phyloP scores from a whole-genome alignment of 1,140 invertebrate species.

The Aphis gossypii region DNA sequence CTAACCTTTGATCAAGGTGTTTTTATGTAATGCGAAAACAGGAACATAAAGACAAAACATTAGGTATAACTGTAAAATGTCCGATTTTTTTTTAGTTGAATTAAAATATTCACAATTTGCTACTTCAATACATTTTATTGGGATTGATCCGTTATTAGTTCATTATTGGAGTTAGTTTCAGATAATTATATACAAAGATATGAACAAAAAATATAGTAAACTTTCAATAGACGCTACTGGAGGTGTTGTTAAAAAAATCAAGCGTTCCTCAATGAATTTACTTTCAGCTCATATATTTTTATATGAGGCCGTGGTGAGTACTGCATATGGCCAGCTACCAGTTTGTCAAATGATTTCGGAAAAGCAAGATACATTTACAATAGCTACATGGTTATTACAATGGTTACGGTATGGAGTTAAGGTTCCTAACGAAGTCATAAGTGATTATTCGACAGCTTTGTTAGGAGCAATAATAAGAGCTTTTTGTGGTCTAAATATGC shows the following conservation, averaged over 20 bases:
- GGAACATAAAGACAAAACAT: background rate
- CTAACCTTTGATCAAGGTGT: background rate
- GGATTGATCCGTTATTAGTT: background rate
- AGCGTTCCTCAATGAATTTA: background rate
- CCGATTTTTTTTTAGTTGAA: background rate
- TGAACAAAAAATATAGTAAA: slow-evolving; percentile 49
- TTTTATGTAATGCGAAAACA: background rate
- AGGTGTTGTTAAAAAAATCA: slow-evolving; percentile 4
- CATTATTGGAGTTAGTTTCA: background rate
- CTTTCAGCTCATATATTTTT: slow-evolving; percentile 23
- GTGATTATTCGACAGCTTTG: background rate
- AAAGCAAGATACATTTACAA: background rate
- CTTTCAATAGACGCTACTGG: background rate
- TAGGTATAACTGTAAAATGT: background rate
- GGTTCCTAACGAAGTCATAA: background rate
- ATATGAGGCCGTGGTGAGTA: background rate
- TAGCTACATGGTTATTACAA: background rate
- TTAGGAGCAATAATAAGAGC: background rate
- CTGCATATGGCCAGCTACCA: background rate
- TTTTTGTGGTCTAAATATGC: slow-evolving; percentile 8
- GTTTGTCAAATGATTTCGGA: background rate
- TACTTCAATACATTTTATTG: background rate
- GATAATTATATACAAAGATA: background rate
- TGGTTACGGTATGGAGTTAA: background rate
- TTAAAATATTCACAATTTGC: background rate